These are phyloP conservation scores for Trematocara stigmaticum DNA, from an alignment of 2,113 vertebrate species.

Conservation along the genomic window DNA sequence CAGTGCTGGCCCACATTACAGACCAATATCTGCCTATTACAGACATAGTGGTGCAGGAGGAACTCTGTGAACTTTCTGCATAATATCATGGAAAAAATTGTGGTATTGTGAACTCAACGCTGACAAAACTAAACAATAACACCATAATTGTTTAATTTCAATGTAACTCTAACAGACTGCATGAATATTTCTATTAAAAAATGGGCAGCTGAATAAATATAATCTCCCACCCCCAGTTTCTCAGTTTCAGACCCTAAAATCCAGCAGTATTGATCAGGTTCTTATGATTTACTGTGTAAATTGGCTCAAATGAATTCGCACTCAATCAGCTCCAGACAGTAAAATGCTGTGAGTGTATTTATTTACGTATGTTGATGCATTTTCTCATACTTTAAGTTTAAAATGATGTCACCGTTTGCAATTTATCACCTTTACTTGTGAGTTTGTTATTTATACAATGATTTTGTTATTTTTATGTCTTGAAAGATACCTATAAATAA, in stretches of 20 bases:
- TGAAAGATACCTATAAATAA: background rate
- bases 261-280: background rate
- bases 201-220: background rate
- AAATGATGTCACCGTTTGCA: background rate
- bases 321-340: background rate
- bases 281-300: background rate
- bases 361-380: background rate
- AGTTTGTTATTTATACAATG: background rate
- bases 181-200: background rate
- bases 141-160: background rate
- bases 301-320: background rate
- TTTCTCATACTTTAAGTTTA: background rate
- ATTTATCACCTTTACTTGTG: background rate
- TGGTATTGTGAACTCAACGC: background rate
- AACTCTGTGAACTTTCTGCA: background rate
- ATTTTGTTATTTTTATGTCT: background rate
- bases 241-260: background rate
- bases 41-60: background rate
- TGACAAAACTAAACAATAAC: background rate
- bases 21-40: background rate
- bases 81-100: background rate
- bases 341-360: background rate
- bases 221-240: background rate
- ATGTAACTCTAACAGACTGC: background rate
- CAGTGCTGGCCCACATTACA: background rate